Conservation (phyloP, 1,140 invertebrate species). For the Pomacea maculata region DNA sequence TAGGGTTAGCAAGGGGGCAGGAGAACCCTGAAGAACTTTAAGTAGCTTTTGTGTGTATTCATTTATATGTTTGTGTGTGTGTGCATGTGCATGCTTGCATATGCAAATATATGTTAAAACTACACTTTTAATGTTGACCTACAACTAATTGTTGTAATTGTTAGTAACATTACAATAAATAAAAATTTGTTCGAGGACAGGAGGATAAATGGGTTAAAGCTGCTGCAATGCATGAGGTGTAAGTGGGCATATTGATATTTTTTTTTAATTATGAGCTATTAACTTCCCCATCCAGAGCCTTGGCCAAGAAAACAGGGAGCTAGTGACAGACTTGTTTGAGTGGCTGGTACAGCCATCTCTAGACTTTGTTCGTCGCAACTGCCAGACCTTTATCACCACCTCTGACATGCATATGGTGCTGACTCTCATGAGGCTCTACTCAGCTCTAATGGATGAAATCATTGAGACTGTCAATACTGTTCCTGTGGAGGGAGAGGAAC, state of each 20-base stretch:
- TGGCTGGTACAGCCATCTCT: conserved; percentile 67
- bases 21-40: background rate
- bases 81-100: background rate
- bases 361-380: conserved; percentile 68
- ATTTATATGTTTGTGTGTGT: background rate
- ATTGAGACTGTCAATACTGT: conserved; percentile 29
- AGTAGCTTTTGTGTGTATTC: background rate
- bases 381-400: conserved; percentile 79
- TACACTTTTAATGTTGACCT: background rate
- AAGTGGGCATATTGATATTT: too few species aligned
- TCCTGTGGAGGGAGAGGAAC: conserved; percentile 34
- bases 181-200: too few species aligned
- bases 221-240: too few species aligned
- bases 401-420: conserved; percentile 81
- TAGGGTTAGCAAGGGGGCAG: background rate
- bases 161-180: too few species aligned
- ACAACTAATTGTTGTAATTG: too few species aligned
- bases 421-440: conserved; percentile 59
- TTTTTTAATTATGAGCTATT: too few species aligned
- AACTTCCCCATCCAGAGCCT: conserved; percentile 25
- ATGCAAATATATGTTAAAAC: background rate
- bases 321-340: conserved; percentile 48
- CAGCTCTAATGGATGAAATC: conserved; percentile 64
- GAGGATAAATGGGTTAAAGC: too few species aligned
- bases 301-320: conserved; percentile 43